Base-by-base conservation (phyloP, 2,888 invertebrate genomes). In the Arrhopalites spinosus region DNA sequence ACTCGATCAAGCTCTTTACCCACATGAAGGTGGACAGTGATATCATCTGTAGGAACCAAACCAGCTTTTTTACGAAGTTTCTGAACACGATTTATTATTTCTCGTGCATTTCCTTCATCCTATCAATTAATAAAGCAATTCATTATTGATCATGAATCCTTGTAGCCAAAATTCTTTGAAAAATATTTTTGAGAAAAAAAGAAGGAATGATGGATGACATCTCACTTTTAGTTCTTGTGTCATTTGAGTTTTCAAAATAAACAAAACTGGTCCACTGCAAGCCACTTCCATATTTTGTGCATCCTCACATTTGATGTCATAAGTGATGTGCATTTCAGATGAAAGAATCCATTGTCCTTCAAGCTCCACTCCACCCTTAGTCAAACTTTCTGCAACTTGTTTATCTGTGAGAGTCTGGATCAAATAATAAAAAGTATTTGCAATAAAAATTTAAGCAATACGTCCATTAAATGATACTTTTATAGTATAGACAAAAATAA, bases 1-100 rank as follows among this genome's bases (percentile, higher is more conserved):
- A 74, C 59, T 29, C 74, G 30, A n/a, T 25, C n/a, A 17, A 74
- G 59, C 27, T 74, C 74, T 50, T 90, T 89, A 2, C 88, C 86
- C 59, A 94, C 87, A 80, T 90, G 90, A 84, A 92, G 95, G 86
- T 90, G 95, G 15, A 95, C 92, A 59, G 90, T 89, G 5, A 97
- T 94, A 78, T 92, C 91, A 86, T 98, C 97, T 0, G 95, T 92
- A 0, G 97, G 97, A 27, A 96, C 92, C 47, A 98, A 88, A 83
- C 93, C 92, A 0, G 94, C 96, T 87, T 96, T 96, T 86, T 99
- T 99, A 77, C 98, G 88, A 15, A 99, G 88, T 86, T 96, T 98
- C 85, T 99, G 99, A 43, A 99, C 90, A 74, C 98, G 90, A 85
- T 98, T 99, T 77, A 97, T 93, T 29, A 98, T 91, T 87, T 99